Evolutionary conservation across 2,888 invertebrate genomes (phyloP), one percentile per base, ranked within the genome.

Genomic region (Clusia tigrina): DNA sequence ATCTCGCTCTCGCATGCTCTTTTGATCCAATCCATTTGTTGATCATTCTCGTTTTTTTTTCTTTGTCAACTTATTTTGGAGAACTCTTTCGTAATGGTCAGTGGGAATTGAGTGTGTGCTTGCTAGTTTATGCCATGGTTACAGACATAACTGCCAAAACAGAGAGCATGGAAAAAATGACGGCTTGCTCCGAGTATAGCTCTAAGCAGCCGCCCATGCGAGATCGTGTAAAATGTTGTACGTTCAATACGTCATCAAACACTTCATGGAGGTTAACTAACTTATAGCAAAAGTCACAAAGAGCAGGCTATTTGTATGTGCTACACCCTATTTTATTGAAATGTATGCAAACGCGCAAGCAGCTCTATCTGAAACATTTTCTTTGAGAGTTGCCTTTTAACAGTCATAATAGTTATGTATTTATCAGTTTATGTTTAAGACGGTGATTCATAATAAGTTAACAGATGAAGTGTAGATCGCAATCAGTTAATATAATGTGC

Each of bases 61-160:
- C 24, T 56, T 37, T 42, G 55, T 55, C 38, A 20, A 32, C 60
- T 63, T 62, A 58, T 53, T 51, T 64, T 52, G 60, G 18, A 54
- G 38, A 25, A 24, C 55, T 54, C 42, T 48, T 32, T 32, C 6
- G 32, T 9, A 6, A 32, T 32, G 6, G 32, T 32, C 32, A 32
- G 32, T 9, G 12, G 42, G 12, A 17, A 15, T 12, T 32, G 6
- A 12, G 32, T 32, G 5, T 32, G 32, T 9, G 32, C 6, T 15
- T 10, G 9, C 3, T 17, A 15, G 10, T 5, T 15, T 42, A 32
- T 42, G 42, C 62, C 68, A 55, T 75, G 76, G 71, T 72, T 77
- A 78, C 77, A 76, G 74, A 77, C 57, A 63, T 63, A 64, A 69
- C 58, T 70, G 69, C 59, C 78, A 77, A 76, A 77, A 78, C 78